Percentiles rank a stretch among this genome's conserved stretches.
Conservation (phyloP, 2,113 vertebrate genomes). For the Solea solea region DNA sequence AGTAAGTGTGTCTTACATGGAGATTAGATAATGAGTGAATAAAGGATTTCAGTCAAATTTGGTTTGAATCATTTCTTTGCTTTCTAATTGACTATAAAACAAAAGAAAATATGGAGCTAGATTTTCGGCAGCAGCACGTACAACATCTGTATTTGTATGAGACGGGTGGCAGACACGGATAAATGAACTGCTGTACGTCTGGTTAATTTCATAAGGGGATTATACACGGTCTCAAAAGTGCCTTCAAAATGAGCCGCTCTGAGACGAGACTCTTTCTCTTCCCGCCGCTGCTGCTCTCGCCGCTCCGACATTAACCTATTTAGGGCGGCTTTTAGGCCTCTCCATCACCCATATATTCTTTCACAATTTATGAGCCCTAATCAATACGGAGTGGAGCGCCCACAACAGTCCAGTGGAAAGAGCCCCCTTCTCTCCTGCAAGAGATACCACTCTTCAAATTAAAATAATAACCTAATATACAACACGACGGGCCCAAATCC, state of each 20-base stretch:
- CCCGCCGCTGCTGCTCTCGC: slow-evolving; percentile 39
- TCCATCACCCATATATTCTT: slow-evolving; percentile 70
- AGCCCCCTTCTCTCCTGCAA: slow-evolving; percentile 50
- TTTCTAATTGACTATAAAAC: background rate
- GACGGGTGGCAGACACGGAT: slow-evolving; percentile 47
- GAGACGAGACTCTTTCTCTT: slow-evolving; percentile 46
- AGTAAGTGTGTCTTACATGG: too few relatives aligned
- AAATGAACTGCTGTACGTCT: slow-evolving; percentile 48
- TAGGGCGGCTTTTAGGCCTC: slow-evolving; percentile 77
- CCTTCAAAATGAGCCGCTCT: slow-evolving; percentile 48
- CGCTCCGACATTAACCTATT: slow-evolving; percentile 75
- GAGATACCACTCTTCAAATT: slow-evolving; percentile 67
- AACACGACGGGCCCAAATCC: slow-evolving; percentile 59
- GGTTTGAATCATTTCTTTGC: background rate
- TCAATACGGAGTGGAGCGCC: slow-evolving; percentile 80
- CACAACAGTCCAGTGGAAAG: slow-evolving; percentile 58
- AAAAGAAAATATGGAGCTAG: background rate
- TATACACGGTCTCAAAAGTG: slow-evolving; percentile 56
- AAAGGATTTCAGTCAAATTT: too few relatives aligned
- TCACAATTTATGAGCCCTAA: slow-evolving; percentile 78
- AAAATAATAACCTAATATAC: slow-evolving; percentile 68
- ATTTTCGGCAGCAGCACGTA: background rate
- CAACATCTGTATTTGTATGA: slow-evolving; percentile 21
- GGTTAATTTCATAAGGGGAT: slow-evolving; percentile 71
- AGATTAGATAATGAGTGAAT: too few relatives aligned